Base-by-base conservation (phyloP, 2,797 vertebrate species). In the Pseudocheirus occidentalis region DNA sequence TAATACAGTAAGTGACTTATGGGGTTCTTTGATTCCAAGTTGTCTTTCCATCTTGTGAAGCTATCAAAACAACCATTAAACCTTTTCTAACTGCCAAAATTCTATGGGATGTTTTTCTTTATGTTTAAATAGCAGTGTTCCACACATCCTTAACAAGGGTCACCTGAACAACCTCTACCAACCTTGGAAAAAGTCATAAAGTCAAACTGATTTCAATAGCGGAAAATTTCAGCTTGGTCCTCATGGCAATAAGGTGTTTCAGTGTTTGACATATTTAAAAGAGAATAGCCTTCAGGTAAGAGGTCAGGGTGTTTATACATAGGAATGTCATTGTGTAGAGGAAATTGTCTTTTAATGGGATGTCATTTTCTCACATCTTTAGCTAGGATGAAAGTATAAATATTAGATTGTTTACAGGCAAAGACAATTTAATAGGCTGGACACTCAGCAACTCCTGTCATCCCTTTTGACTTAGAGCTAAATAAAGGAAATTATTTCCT, bases 401-500 rank as follows among this genome's bases (percentile, higher is more conserved):
- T 90, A 53, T 55, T 55, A 55, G 54, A 90, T 55, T 90, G 90
- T 90, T 55, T 90, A 90, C 90, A 55, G 90, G 90, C 90, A 52
- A 54, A 90, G 50, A 90, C 90, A 54, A 90, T 52, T 54, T 90
- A 52, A 90, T 90, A 90, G 53, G 90, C 90, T n/a, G 90, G 52
- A 34, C 53, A 90, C 53, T 90, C 90, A 55, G 90, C 90, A 55
- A 90, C 40, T 27, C 73, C 73, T 90, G 50, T 90, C 90, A 90
- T 55, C 54, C 90, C 53, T 90, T 90, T 55, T 55, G 90, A 90
- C 90, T 90, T 53, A 90, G 90, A 90, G 52, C 90, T 90, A 55
- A 90, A 90, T 90, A 90, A 90, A 90, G 90, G 54, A 90, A 90
- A 90, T 90, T 53, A 90, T 90, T 90, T 90, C 90, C 90, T 90